Base-by-base conservation (phyloP, 2,113 vertebrate species). In the Chloebia gouldiae region DNA sequence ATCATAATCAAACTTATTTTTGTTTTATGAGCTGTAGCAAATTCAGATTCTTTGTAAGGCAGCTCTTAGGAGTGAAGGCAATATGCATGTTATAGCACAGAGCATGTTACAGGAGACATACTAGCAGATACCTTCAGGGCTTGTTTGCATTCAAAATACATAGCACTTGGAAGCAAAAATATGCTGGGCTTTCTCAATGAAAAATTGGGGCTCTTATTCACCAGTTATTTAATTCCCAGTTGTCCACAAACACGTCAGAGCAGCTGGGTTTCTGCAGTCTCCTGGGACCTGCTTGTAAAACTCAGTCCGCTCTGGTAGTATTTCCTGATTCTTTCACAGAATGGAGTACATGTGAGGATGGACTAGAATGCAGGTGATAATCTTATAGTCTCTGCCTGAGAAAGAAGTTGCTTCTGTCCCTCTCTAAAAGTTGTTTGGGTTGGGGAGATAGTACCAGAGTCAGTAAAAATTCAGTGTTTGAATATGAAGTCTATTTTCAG, bases 1-100 rank as follows among this genome's bases (percentile, higher is more conserved):
- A 87, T 97, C 88, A 82, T 87, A 95, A 95, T 96, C 89, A 94
- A 94, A 90, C 81, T 45, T 76, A 80, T 84, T 94, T 96, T 95
- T 84, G 70, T 92, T 92, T 93, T 79, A 79, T 66, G 81, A 90
- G 49, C 87, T 91, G 69, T 93, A 72, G 77, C 68, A 93, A 86
- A 94, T 88, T 70, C 85, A 81, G 73, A 70, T 54, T 81, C 53
- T 84, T 31, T 96, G 24, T 93, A 87, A 94, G 84, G 68, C 30
- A 1, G 31, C 85, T 91, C 44, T 92, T 78, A 79, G 84, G 75
- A 92, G 86, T 73, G 21, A 91, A 80, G 42, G 24, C 66, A 93
- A 60, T 92, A 81, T 86, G 57, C 90, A 92, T 68, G 60, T 81
- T 82, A 70, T n/a, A 94, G 88, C 5, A 10, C 86, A 93, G 81